phyloP scores from a whole-genome alignment of 2,113 vertebrate genomes.

The Xenopus borealis region DNA sequence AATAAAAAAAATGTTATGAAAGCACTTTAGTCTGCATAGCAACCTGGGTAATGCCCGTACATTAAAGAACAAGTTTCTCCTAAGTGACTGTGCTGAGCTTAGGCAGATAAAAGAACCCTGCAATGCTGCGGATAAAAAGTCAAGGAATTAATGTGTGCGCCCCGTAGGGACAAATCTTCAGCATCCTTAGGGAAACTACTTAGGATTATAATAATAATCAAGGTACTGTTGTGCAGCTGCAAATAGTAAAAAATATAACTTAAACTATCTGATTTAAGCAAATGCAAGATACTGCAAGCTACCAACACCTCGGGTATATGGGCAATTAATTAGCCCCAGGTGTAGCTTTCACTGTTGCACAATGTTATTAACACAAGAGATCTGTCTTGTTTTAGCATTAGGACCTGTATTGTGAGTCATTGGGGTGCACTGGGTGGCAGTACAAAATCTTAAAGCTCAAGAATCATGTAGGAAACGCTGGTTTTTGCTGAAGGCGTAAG shows the following conservation, averaged over 20 bases:
- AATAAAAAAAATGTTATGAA: neutral
- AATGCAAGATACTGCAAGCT: too few relatives aligned
- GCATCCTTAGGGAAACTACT: constrained; percentile 13
- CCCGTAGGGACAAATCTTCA: constrained; percentile 20
- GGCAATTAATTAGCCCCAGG: neutral
- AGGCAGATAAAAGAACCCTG: constrained; percentile 9
- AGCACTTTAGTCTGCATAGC: constrained; percentile 5
- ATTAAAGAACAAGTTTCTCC: constrained; percentile 14
- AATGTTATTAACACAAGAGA: neutral
- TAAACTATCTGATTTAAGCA: constrained; percentile 8
- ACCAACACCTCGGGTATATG: too few relatives aligned
- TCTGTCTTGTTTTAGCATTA: neutral
- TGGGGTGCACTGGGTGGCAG: too few relatives aligned
- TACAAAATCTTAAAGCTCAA: too few relatives aligned
- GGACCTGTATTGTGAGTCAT: too few relatives aligned
- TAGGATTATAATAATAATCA: constrained; percentile 23
- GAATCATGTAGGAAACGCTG: too few relatives aligned
- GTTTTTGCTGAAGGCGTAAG: too few relatives aligned
- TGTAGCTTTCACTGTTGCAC: neutral
- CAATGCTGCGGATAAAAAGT: constrained; percentile 12
- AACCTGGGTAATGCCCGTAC: constrained; percentile 6
- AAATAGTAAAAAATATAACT: constrained; percentile 7
- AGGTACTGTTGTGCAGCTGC: neutral
- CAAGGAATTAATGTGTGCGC: constrained; percentile 10
- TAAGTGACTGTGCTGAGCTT: neutral